A percentile compares a stretch with the other conserved stretches of the same genome.
These are phyloP conservation scores for Yponomeuta malinellus DNA, from an alignment of 2,888 invertebrate genomes.

Conservation along the genomic window DNA sequence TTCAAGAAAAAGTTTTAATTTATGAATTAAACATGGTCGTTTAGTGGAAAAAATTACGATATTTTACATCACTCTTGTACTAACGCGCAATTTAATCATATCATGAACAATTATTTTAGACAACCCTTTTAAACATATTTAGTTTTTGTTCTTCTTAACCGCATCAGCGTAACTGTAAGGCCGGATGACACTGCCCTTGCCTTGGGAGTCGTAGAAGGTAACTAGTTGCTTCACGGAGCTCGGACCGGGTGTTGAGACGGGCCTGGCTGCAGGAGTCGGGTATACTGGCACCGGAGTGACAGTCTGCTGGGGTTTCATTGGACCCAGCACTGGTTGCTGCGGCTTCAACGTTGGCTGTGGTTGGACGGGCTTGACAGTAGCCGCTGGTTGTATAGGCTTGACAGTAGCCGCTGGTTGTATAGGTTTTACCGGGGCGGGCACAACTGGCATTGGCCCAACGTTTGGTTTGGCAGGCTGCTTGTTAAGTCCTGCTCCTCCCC, in stretches of 20 bases:
- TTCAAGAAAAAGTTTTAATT: not conserved
- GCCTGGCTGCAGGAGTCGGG: slow-evolving; percentile 38
- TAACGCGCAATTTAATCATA: not conserved
- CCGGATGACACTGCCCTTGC: slow-evolving; percentile 57
- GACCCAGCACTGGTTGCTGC: not conserved
- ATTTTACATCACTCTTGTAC: not conserved
- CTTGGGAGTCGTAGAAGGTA: slow-evolving; percentile 60
- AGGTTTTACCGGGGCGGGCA: slow-evolving; percentile 25
- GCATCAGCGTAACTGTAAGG: slow-evolving; percentile 65
- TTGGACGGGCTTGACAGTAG: slow-evolving; percentile 21
- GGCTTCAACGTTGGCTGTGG: slow-evolving; percentile 15
- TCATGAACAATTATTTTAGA: not conserved
- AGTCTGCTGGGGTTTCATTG: slow-evolving; percentile 22
- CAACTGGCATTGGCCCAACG: slow-evolving; percentile 23
- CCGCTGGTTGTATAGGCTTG: slow-evolving; percentile 23
- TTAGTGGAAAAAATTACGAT: not conserved
- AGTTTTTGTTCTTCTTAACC: slow-evolving; percentile 53
- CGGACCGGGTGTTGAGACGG: slow-evolving; percentile 57
- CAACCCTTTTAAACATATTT: not conserved
- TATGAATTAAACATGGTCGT: no score
- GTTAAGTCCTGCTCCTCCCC: slow-evolving; percentile 12
- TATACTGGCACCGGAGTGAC: slow-evolving; percentile 35
- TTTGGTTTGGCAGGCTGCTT: not conserved
- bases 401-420: slow-evolving; percentile 17
- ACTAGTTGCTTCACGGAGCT: slow-evolving; percentile 58